Conservation (phyloP, 2,888 invertebrate genomes). For the Aporophyla lueneburgensis region DNA sequence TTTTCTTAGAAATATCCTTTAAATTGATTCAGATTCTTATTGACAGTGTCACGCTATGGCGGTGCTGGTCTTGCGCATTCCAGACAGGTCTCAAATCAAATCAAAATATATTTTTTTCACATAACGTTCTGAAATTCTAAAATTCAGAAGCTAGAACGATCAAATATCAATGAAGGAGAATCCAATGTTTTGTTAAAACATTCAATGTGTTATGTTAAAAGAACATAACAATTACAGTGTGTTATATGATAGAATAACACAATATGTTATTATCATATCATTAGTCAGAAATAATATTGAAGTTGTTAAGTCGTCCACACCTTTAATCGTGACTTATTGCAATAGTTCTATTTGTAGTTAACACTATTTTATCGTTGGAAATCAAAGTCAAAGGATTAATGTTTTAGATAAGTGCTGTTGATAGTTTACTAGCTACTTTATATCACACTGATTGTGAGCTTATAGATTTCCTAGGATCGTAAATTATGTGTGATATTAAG, state of each 20-base stretch:
- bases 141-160: no score
- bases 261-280: constrained; percentile 34
- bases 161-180: not conserved
- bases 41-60: no score
- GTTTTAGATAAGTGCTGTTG: not conserved
- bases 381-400: not conserved
- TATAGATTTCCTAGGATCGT: not conserved
- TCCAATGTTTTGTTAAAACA: not conserved
- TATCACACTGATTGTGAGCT: not conserved
- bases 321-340: constrained; percentile 54
- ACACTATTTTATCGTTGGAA: constrained; percentile 30
- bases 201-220: constrained; percentile 11
- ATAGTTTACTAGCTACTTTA: not conserved
- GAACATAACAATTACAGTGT: constrained; percentile 9
- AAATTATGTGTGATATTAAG: not conserved
- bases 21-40: no score
- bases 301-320: constrained; percentile 46
- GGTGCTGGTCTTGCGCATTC: not conserved
- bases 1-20: no score
- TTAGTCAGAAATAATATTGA: constrained; percentile 42
- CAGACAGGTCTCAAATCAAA: not conserved
- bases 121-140: no score
- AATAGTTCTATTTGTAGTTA: constrained; percentile 1
- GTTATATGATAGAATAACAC: constrained; percentile 21
- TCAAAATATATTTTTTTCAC: no score